Evolutionary conservation across 1,140 invertebrate genomes (phyloP).

Genomic region (roundworm (Caenorhabditis elegans)): WBcel235 BX284605.5:10481001-10481500

Average conservation of each 20-base stretch:
- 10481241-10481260: conserved; percentile 4
- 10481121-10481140: too few species aligned
- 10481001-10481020: too few species aligned
- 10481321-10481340: conserved; percentile 1
- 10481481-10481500: too few species aligned
- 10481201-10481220: neutral
- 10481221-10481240: neutral
- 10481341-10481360: conserved; percentile 36
- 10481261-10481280: neutral
- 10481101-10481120: too few species aligned
- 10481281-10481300: neutral
- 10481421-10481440: conserved; percentile 60
- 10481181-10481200: too few species aligned
- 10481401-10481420: conserved; percentile 59
- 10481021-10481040: conserved; percentile 4
- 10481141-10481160: neutral
- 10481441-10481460: conserved; percentile 53
- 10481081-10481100: too few species aligned
- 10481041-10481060: conserved; percentile 23
- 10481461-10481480: neutral
- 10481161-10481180: too few species aligned
- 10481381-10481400: conserved; percentile 60
- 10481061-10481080: neutral
- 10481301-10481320: neutral
- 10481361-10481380: conserved; percentile 59